These are phyloP conservation scores for Passer domesticus DNA, from an alignment of 2,113 vertebrate genomes.

Conservation along the genomic window DNA sequence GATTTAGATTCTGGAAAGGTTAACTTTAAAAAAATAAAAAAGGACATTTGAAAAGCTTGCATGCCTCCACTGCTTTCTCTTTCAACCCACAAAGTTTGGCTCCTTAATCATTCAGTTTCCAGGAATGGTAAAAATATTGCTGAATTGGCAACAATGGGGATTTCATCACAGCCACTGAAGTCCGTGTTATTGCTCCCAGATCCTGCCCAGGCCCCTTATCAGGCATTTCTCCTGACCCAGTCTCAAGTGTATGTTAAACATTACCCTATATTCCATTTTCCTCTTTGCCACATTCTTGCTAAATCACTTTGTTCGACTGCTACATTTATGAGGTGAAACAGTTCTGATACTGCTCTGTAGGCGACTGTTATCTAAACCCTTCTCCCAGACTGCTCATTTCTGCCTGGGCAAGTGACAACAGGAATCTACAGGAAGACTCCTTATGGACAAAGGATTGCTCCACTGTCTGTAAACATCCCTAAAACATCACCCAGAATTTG, in stretches of 20 bases:
- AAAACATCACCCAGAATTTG: conserved; percentile 4
- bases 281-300: neutral
- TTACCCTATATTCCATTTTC: neutral
- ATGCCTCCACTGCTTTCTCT: neutral
- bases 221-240: neutral
- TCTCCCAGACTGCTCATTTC: neutral
- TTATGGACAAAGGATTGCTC: neutral
- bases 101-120: neutral
- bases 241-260: neutral
- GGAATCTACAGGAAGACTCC: neutral
- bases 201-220: neutral
- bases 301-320: neutral
- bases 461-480: neutral
- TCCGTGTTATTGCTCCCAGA: neutral
- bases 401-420: neutral
- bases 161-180: neutral
- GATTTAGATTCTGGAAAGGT: neutral
- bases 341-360: neutral
- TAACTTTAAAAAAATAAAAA: neutral
- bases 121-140: neutral
- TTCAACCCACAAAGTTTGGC: neutral
- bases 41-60: neutral
- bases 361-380: neutral
- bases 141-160: neutral
- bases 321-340: neutral